These are phyloP conservation scores for Sinosuthora webbiana DNA, from an alignment of 2,113 vertebrate genomes.

Conservation along the genomic window DNA sequence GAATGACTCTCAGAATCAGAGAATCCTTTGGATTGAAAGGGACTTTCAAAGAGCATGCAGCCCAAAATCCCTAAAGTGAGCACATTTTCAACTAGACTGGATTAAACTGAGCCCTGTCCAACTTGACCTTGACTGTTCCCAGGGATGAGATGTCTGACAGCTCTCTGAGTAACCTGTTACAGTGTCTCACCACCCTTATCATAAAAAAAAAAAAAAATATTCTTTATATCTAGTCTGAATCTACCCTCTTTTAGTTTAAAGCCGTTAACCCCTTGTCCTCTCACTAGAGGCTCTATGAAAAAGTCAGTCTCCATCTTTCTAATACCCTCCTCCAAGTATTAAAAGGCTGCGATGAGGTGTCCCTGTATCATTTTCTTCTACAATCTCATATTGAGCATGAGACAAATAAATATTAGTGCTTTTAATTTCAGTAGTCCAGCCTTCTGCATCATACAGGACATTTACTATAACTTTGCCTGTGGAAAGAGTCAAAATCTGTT, in stretches of 20 bases:
- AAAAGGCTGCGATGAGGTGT: not conserved
- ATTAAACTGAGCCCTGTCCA: rapidly evolving
- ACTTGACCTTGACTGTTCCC: not conserved
- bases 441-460: not conserved
- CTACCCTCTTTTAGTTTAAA: not conserved
- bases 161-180: not conserved
- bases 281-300: not conserved
- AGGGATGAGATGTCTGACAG: not conserved
- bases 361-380: not conserved
- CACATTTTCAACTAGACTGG: not conserved
- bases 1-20: not conserved
- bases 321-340: not conserved
- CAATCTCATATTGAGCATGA: not conserved
- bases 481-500: not conserved
- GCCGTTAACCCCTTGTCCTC: not conserved
- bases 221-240: not conserved
- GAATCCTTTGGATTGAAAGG: not conserved
- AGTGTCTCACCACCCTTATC: not conserved
- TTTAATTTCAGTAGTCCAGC: not conserved
- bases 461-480: not conserved
- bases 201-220: not conserved
- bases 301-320: not conserved
- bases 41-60: not conserved
- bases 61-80: not conserved
- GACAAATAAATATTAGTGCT: not conserved